Conservation (phyloP, 1,140 invertebrate genomes). For the Thaumetopoea pityocampa region DNA sequence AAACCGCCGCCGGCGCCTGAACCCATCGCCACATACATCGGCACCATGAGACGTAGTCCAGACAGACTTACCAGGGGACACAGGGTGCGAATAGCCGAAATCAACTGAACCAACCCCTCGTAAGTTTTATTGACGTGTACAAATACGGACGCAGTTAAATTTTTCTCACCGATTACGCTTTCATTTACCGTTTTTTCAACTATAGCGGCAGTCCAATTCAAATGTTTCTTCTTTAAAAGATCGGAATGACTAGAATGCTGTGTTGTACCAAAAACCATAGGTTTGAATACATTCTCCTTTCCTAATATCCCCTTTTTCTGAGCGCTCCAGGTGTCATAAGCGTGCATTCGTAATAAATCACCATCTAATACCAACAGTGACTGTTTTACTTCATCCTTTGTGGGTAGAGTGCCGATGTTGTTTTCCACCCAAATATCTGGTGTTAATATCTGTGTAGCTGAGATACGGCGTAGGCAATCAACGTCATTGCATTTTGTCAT, state of each 20-base stretch:
- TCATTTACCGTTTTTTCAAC: slow-evolving; percentile 79
- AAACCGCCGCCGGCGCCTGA: slow-evolving; percentile 40
- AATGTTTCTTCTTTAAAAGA: slow-evolving; percentile 76
- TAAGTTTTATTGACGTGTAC: slow-evolving; percentile 81
- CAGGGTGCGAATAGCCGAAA: slow-evolving; percentile 86
- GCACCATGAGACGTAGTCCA: slow-evolving; percentile 76
- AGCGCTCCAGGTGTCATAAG: slow-evolving; percentile 77
- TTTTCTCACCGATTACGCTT: slow-evolving; percentile 79
- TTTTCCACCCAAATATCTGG: slow-evolving; percentile 81
- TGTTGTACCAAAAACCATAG: slow-evolving; percentile 84
- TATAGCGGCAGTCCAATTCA: slow-evolving; percentile 79
- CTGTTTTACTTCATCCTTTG: slow-evolving; percentile 77
- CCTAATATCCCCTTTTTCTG: slow-evolving; percentile 56
- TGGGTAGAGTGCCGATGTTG: slow-evolving; percentile 78
- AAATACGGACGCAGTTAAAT: slow-evolving; percentile 78
- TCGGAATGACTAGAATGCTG: slow-evolving; percentile 81
- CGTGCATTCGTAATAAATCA: slow-evolving; percentile 79
- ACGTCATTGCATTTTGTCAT: slow-evolving; percentile 73
- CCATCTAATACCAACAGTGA: slow-evolving; percentile 87
- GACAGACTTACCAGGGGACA: slow-evolving; percentile 84
- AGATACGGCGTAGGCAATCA: slow-evolving; percentile 78
- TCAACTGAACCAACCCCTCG: slow-evolving; percentile 81
- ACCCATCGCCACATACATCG: slow-evolving; percentile 83
- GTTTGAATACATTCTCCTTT: slow-evolving; percentile 58
- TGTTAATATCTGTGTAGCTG: slow-evolving; percentile 80